Percentiles rank a stretch among this genome's conserved stretches.
These are phyloP conservation scores for Lamellibrachia satsuma DNA, from an alignment of 2,888 invertebrate species.

Conservation along the genomic window DNA sequence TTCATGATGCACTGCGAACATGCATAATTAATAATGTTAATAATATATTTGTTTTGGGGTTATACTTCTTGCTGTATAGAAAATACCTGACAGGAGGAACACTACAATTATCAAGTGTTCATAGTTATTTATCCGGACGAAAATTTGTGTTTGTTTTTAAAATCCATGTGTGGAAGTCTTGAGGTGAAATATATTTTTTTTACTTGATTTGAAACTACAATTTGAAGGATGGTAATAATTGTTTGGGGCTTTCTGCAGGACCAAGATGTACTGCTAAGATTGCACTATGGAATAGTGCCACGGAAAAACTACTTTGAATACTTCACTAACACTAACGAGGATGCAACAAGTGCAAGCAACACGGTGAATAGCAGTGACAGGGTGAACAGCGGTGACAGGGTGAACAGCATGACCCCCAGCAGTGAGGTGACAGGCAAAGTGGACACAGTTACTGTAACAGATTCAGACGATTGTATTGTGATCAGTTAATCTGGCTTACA, in stretches of 20 bases:
- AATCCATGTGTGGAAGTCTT: not conserved
- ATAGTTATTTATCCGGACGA: not conserved
- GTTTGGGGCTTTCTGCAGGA: not conserved
- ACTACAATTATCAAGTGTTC: not conserved
- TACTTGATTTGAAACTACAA: not conserved
- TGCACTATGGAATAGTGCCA: conserved; percentile 3
- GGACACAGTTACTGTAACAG: not conserved
- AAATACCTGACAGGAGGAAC: no score
- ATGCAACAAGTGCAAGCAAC: not conserved
- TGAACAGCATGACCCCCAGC: not conserved
- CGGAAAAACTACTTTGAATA: conserved; percentile 13
- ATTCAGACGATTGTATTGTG: not conserved
- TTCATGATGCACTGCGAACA: no score
- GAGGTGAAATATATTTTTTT: not conserved
- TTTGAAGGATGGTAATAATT: not conserved
- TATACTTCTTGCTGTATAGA: no score
- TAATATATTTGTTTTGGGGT: no score
- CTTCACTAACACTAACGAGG: not conserved
- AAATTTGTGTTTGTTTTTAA: not conserved
- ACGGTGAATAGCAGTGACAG: not conserved
- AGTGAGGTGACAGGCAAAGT: not conserved
- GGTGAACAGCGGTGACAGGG: not conserved
- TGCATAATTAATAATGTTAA: no score
- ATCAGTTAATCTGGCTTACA: not conserved
- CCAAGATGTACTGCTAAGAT: not conserved